Evolutionary conservation across 2,113 vertebrate species (phyloP).

Genomic region (Rhinichthys klamathensis): DNA sequence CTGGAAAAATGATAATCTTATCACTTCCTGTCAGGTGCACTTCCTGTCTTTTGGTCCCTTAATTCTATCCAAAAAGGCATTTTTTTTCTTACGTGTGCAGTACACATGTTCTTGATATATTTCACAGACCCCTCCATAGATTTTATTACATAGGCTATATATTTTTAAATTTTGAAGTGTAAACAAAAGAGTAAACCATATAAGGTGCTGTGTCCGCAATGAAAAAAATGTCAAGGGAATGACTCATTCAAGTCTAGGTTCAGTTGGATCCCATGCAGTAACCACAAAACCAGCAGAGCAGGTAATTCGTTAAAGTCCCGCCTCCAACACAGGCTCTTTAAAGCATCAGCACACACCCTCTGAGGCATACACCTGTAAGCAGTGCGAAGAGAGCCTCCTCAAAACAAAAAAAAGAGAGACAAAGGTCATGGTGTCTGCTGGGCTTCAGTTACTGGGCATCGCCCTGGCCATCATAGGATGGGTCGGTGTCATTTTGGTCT

Average conservation of each 20-base stretch:
- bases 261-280: neutral
- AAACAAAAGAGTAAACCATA: neutral
- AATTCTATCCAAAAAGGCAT: neutral
- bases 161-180: neutral
- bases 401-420: constrained; percentile 12
- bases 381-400: neutral
- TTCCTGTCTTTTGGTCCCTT: neutral
- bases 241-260: constrained; percentile 17
- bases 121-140: neutral
- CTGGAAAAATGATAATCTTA: neutral
- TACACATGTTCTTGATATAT: neutral
- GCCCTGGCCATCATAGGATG: constrained; percentile 74
- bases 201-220: neutral
- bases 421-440: constrained; percentile 72
- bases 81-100: neutral
- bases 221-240: neutral
- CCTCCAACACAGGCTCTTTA: constrained; percentile 29
- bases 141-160: neutral
- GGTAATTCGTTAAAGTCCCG: constrained; percentile 42
- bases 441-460: constrained; percentile 75
- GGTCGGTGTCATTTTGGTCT: constrained; percentile 74
- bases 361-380: neutral
- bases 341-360: constrained; percentile 14
- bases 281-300: constrained; percentile 45
- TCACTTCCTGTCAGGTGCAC: neutral